Evolutionary conservation across 2,888 invertebrate species (phyloP), one percentile per base, ranked within the genome.

Genomic region (Venustoraphidia nigricollis): DNA sequence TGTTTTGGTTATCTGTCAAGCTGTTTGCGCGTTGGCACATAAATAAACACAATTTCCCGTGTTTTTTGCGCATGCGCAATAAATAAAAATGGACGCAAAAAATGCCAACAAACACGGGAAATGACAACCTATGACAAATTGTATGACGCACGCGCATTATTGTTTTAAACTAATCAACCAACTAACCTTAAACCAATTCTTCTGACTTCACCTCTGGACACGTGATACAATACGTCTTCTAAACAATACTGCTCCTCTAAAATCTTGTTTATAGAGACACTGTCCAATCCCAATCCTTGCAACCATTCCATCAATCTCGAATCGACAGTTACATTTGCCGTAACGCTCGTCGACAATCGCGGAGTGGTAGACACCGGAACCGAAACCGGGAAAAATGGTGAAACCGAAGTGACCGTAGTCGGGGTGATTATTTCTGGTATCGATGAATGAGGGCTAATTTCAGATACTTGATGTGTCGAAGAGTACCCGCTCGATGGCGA

Each of bases 141-240:
- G n/a, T n/a, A n/a, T n/a, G n/a, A n/a, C n/a, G n/a, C n/a, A n/a
- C 17, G 17, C 17, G 17, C 4, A 17, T 17, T 17, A 17, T 17
- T 17, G 17, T 17, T 17, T 17, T 17, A 17, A 17, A 17, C 3
- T 39, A 46, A 44, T 48, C 43, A 44, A 49, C 40, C 34, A 27
- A 59, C 71, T 62, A 65, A 90, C 90, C 79, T 83, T 50, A 95
- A 72, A 46, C 82, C 79, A 49, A 93, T 69, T 58, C 79, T 77
- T 47, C 82, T 73, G 47, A 96, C 68, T 66, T 96, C 95, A 46
- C 90, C 83, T 56, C 89, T 75, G 13, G 82, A 83, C 57, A 90
- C 78, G 57, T 85, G 78, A 52, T 77, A 77, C 52, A 93, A 66
- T 46, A 96, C 69, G 64, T 94, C 92, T 34, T 80, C 75, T 52